Evolutionary conservation across 2,888 invertebrate species (phyloP), one percentile per base, ranked within the genome.

Genomic region (Phasia obesa): DNA sequence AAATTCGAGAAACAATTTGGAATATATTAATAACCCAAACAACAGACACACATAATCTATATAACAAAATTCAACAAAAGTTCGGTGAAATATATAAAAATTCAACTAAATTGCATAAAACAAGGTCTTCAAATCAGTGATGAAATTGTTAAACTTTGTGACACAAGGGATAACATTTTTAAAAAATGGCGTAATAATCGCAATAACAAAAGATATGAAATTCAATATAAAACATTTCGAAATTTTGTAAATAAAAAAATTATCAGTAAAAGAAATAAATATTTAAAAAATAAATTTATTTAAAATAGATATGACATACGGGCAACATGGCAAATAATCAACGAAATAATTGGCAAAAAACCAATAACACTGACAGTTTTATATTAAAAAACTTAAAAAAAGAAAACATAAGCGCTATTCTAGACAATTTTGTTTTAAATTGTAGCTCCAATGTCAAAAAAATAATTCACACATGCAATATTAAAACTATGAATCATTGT

Each of bases 341-440:
- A 55, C 42, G 69, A 69, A 42, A 55, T 69, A 69, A 23, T 31
- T 1, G 44, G 70, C 2, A 27, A 17, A 21, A 57, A 70, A 21
- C 13, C 21, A 0, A 57, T 44, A 47, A 44, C 21, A 25, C 42
- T 23, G 69, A 53, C 21, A 13, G 23, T 4, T 23, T 25, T n/a
- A 25, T 69, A 11, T 2, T 27, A 9, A 79, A 35, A 44, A 67
- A 53, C 11, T 67, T 74, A 2, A 60, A 51, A 51, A 38, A 35
- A 13, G 17, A 53, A 13, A 55, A 60, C n/a, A 0, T 31, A 6
- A 1, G 6, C 1, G 23, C 7, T 13, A n/a, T 19, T 4, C 17
- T 47, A 4, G 19, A 47, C n/a, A 19, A 47, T 42, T 15, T 42
- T 42, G 42, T n/a, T 27, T 27, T 27, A 27, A 27, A 27, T 27